Evolutionary conservation across 2,113 vertebrate species (phyloP).

Genomic region (Mugil cephalus): DNA sequence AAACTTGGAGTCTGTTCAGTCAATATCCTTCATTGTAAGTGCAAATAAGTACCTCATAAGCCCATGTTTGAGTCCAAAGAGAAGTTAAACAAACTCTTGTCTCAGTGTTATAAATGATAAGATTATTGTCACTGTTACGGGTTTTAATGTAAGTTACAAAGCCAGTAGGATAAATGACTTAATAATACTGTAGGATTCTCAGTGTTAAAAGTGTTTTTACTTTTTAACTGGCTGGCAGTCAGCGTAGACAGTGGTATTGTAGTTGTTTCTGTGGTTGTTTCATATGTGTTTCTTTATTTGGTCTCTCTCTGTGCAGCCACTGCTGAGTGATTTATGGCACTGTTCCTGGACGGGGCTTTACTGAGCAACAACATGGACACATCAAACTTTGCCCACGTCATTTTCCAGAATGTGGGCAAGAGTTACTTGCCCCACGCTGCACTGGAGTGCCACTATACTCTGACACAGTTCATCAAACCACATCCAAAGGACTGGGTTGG

Average conservation of each 20-base stretch:
- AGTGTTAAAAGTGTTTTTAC: not conserved
- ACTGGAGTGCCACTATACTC: conserved; percentile 95
- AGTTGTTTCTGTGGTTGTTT: not conserved
- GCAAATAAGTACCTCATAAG: no score
- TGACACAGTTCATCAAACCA: conserved; percentile 95
- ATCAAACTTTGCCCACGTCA: conserved; percentile 98
- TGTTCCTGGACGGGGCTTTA: conserved; percentile 88
- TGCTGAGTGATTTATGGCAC: conserved; percentile 86
- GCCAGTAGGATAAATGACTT: no score
- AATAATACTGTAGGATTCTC: no score
- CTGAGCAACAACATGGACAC: conserved; percentile 88
- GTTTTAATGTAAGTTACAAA: no score
- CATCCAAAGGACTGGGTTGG: conserved; percentile 98
- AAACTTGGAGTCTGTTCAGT: no score
- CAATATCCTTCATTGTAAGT: no score
- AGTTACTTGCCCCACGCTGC: conserved; percentile 96
- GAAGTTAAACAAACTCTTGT: no score
- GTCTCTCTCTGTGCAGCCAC: conserved; percentile 45
- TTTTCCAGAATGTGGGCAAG: conserved; percentile 99
- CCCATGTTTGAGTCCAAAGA: no score
- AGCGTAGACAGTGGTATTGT: not conserved
- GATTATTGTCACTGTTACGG: no score
- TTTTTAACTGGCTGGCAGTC: not conserved
- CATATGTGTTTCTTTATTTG: not conserved
- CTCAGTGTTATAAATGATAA: no score